Evolutionary conservation across 2,113 vertebrate species (phyloP).

Genomic region (Riparia riparia): DNA sequence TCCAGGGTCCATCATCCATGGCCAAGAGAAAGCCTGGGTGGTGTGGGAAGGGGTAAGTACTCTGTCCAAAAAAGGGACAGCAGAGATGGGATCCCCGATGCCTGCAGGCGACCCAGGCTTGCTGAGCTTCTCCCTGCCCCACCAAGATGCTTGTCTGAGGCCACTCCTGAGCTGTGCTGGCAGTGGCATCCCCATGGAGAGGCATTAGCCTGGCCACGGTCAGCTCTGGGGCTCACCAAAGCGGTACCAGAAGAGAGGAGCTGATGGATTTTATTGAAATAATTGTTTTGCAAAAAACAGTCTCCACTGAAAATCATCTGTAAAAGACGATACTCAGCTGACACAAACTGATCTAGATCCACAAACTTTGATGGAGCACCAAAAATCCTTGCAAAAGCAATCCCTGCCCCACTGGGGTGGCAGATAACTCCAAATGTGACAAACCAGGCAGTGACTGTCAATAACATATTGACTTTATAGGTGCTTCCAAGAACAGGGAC

Average conservation of each 20-base stretch:
- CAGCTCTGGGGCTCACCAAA: not conserved
- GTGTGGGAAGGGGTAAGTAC: accelerated
- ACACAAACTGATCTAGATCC: not conserved
- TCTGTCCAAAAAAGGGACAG: not conserved
- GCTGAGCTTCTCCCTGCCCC: not conserved
- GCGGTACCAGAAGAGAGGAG: accelerated
- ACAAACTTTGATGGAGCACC: not conserved
- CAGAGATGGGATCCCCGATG: accelerated
- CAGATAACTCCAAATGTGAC: not conserved
- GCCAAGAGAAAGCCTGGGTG: not conserved
- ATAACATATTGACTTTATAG: accelerated
- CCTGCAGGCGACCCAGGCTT: accelerated
- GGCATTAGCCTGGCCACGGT: accelerated
- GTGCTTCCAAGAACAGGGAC: not conserved
- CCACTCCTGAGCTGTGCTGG: accelerated
- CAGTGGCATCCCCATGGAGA: accelerated
- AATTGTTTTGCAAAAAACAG: not conserved
- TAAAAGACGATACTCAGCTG: not conserved
- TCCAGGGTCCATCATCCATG: not conserved
- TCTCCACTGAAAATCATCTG: not conserved
- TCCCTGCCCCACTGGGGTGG: not conserved
- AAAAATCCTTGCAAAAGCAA: not conserved
- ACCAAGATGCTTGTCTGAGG: accelerated
- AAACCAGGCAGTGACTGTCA: not conserved
- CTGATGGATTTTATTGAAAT: not conserved